Evolutionary conservation across 2,797 vertebrate species (phyloP), one percentile per base, ranked within the genome.

Genomic region (Sylvia borin): DNA sequence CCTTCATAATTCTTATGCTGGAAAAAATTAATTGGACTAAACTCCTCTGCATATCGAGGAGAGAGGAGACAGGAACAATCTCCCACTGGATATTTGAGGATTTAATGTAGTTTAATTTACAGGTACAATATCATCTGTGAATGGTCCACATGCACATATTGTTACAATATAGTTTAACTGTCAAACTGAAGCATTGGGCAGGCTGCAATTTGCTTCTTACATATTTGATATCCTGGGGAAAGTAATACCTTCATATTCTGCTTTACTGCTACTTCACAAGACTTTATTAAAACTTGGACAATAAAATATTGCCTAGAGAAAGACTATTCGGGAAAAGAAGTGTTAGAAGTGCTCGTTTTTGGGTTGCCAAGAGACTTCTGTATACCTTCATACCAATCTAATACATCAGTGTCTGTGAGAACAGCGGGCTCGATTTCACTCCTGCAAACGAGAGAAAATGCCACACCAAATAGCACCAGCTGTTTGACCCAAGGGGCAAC

Each of bases 11-110:
- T 93, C 68, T 73, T 71, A 36, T 62, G 57, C 34, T 88, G 34
- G 36, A 85, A 85, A 85, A 92, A 93, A 90, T 94, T 93, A 97
- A 96, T 90, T 96, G 72, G 74, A 83, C 80, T 22, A 85, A 93
- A 86, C 17, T 76, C 17, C 34, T 67, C 67, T 66, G 42, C 55
- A 85, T 91, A 88, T 84, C 84, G 54, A 94, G 68, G 48, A 95
- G 80, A 88, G 78, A 60, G 70, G 60, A 97, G 79, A 92, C 60
- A 53, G 71, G 85, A 68, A 91, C 90, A 89, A 86, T 45, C 85
- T 86, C 67, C 94, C 79, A 78, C 31, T 91, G 88, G 67, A 53
- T 90, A 84, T 68, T 51, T 79, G 67, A 87, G 80, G 85, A 93
- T 70, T 92, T 62, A 81, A 88, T 21, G 71, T 58, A 78, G 88